Base-by-base conservation (phyloP, 2,113 vertebrate species). In the Macrotis lagotis region DNA sequence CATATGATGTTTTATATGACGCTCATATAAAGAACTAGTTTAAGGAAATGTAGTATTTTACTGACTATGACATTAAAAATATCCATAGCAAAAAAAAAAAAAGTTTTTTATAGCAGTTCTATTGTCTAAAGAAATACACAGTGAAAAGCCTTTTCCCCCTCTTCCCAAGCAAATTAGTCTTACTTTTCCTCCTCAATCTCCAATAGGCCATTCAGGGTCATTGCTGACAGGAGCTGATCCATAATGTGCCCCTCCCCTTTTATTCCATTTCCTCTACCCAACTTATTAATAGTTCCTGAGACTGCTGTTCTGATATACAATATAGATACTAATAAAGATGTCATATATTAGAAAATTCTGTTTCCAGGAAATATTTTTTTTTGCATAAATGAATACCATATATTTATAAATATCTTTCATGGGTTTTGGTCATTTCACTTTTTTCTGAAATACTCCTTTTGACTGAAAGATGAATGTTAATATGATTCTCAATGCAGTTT, bases 381-480 rank as follows among this genome's bases (percentile, higher is more conserved):
- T 94, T 92, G 51, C 8, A 50, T 31, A 91, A 95, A 52, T 91
- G 51, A 55, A 90, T 6, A 89, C 59, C 12, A 91, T 44, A n/a
- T 55, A 6, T 44, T 96, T 96, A 96, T 96, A 74, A 96, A 66
- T 25, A 94, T 92, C 90, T 92, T 51, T 12, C 94, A 11, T 25
- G 16, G 19, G 19, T 94, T 47, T 91, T 50, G 19, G 25, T 37
- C 90, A 28, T 53, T 95, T 94, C n/a, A n/a, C n/a, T 94, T 59
- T 93, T 96, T 91, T 93, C 14, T 52, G 92, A 94, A 92, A 50
- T 93, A 12, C 6, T 25, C 9, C 48, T 96, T 96, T 91, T 94
- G 37, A 94, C 6, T 22, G 88, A 74, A 66, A 92, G 26, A 25
- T 88, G 53, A 83, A 51, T 74, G 10, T 26, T 49, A 25, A 44